A percentile compares a stretch with the other conserved stretches of the same genome.
These are phyloP conservation scores for Agrochola macilenta DNA, from an alignment of 2,888 invertebrate species.

Conservation along the genomic window DNA sequence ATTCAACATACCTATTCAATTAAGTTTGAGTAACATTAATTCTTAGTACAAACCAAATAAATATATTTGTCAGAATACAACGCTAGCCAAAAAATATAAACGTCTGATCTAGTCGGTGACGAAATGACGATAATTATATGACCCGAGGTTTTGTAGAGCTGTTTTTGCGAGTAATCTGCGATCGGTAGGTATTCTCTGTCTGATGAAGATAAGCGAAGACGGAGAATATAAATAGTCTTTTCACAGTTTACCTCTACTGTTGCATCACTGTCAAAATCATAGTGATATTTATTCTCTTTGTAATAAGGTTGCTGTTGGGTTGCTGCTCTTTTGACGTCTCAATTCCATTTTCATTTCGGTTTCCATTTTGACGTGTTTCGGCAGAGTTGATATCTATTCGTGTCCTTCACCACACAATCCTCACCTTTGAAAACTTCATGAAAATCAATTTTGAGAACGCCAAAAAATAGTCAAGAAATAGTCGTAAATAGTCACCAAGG, in stretches of 20 bases:
- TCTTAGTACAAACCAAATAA: not conserved
- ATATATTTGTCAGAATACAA: constrained; percentile 25
- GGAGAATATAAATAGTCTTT: not conserved
- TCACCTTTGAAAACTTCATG: too few species aligned
- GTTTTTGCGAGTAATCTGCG: not conserved
- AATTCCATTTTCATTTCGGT: too few species aligned
- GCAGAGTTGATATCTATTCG: too few species aligned
- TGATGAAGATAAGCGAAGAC: not conserved
- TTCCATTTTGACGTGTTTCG: too few species aligned
- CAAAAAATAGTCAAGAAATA: too few species aligned
- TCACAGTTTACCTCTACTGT: not conserved
- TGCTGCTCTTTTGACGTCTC: too few species aligned
- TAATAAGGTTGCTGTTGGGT: too few species aligned
- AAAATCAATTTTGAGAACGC: too few species aligned
- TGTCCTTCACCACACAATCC: too few species aligned
- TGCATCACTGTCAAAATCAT: too few species aligned
- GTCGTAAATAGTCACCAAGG: too few species aligned
- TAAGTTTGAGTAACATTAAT: not conserved
- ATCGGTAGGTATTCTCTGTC: not conserved
- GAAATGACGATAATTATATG: not conserved
- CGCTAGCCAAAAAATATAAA: constrained; percentile 34
- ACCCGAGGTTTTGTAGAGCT: not conserved
- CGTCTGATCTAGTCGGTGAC: constrained; percentile 39
- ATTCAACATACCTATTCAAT: not conserved
- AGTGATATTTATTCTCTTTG: too few species aligned